A percentile compares a stretch with the other conserved stretches of the same genome.
These are phyloP conservation scores for Thereva nobilitata DNA, from an alignment of 2,888 invertebrate species.

Conservation along the genomic window DNA sequence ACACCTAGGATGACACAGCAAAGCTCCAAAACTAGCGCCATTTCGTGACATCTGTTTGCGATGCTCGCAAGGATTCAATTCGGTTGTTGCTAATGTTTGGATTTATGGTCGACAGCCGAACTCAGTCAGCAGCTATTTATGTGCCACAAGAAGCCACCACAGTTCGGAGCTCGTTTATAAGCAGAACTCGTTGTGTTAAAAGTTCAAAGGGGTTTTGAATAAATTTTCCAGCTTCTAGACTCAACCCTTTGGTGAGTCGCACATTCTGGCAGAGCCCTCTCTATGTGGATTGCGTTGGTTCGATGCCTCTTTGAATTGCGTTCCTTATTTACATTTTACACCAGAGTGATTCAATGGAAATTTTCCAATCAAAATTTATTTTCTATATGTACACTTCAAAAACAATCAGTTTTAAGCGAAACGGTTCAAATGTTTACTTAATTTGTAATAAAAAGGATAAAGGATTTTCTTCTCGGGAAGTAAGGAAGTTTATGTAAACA, in stretches of 20 bases:
- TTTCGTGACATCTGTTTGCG: neutral
- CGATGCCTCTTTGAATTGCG: conserved; percentile 10
- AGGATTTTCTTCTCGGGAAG: neutral
- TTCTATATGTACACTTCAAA: neutral
- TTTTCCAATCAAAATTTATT: conserved; percentile 18
- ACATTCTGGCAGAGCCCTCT: neutral
- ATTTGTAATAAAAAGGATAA: neutral
- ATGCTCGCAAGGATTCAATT: neutral
- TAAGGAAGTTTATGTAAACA: neutral
- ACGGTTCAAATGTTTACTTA: neutral
- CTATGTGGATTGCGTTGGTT: conserved; percentile 13
- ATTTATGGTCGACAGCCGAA: conserved; percentile 16
- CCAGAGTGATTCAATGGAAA: conserved; percentile 2
- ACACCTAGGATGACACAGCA: neutral
- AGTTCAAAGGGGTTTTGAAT: conserved; percentile 27
- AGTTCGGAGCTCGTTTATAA: conserved; percentile 28
- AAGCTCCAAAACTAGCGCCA: neutral
- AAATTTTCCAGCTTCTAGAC: conserved; percentile 29
- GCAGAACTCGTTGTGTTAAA: conserved; percentile 13
- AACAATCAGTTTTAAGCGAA: no score
- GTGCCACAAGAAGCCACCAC: conserved; percentile 8
- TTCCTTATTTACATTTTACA: conserved; percentile 22
- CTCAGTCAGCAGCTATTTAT: conserved; percentile 21
- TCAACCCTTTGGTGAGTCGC: conserved; percentile 31
- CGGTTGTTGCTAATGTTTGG: conserved; percentile 10